Evolutionary conservation across 2,113 vertebrate species (phyloP).

Genomic region (Microtus richardsoni): DNA sequence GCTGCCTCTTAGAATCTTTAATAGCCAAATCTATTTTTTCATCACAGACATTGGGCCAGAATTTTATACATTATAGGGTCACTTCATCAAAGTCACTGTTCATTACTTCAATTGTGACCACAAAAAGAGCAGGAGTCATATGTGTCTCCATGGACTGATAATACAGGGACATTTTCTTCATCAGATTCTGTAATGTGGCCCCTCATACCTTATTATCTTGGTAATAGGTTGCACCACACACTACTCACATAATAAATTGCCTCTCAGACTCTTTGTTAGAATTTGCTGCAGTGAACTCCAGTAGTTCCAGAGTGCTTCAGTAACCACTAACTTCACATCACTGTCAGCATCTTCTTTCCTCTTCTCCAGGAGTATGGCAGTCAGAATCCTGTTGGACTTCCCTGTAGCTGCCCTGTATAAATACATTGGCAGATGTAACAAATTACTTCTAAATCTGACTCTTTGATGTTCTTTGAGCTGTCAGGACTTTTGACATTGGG

Average conservation of each 20-base stretch:
- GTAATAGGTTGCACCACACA: conserved; percentile 95
- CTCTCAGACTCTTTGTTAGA: conserved; percentile 96
- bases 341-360: conserved; percentile 95
- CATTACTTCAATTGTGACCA: conserved; percentile 96
- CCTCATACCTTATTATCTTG: conserved; percentile 93
- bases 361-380: conserved; percentile 94
- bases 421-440: conserved; percentile 96
- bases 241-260: conserved; percentile 96
- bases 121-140: conserved; percentile 93
- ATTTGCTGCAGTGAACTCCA: conserved; percentile 95
- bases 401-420: conserved; percentile 93
- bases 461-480: conserved; percentile 94
- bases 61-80: conserved; percentile 93
- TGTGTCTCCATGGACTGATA: conserved; percentile 96
- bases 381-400: conserved; percentile 94
- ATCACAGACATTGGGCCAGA: conserved; percentile 94
- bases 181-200: conserved; percentile 93
- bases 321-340: conserved; percentile 94
- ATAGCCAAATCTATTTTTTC: conserved; percentile 96
- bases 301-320: conserved; percentile 93
- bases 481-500: conserved; percentile 93
- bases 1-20: conserved; percentile 93
- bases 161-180: conserved; percentile 96
- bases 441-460: conserved; percentile 93
- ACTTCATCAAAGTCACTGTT: conserved; percentile 96